phyloP scores from a whole-genome alignment of 2,113 vertebrate species.

The Xenus cinereus region DNA sequence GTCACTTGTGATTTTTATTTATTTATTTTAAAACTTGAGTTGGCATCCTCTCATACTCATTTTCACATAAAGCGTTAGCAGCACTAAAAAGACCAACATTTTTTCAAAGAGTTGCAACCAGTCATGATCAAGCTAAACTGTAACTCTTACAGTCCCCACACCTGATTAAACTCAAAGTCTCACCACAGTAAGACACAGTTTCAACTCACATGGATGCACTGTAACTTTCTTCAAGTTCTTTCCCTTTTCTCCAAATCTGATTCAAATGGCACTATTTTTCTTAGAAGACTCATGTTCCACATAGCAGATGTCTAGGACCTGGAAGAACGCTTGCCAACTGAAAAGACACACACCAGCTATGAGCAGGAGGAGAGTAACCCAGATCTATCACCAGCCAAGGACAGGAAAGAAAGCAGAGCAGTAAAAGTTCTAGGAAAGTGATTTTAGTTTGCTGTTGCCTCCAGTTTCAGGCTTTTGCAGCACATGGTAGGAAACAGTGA shows the following conservation, averaged over 20 bases:
- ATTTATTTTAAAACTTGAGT: not conserved
- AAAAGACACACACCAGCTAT: not conserved
- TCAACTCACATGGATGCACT: not conserved
- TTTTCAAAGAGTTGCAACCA: not conserved
- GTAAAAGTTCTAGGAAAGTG: not conserved
- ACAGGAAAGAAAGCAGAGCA: conserved; percentile 23
- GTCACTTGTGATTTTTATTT: not conserved
- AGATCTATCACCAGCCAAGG: conserved; percentile 3
- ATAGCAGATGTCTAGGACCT: conserved; percentile 34
- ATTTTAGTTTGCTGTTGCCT: not conserved
- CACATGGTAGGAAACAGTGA: not conserved
- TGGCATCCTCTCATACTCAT: not conserved
- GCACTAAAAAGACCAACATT: not conserved
- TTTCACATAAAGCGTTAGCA: not conserved
- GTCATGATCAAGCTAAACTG: not conserved
- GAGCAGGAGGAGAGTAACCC: conserved; percentile 27
- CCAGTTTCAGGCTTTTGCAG: not conserved
- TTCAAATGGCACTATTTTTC: not conserved
- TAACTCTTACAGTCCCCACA: not conserved
- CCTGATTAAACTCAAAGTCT: not conserved
- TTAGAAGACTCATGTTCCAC: not conserved
- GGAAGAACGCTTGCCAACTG: conserved; percentile 11
- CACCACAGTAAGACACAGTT: not conserved
- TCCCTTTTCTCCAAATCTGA: not conserved
- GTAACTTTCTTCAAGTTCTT: not conserved